phyloP scores from a whole-genome alignment of 2,113 vertebrate genomes.

The Boulengeromyrus knoepffleri region DNA sequence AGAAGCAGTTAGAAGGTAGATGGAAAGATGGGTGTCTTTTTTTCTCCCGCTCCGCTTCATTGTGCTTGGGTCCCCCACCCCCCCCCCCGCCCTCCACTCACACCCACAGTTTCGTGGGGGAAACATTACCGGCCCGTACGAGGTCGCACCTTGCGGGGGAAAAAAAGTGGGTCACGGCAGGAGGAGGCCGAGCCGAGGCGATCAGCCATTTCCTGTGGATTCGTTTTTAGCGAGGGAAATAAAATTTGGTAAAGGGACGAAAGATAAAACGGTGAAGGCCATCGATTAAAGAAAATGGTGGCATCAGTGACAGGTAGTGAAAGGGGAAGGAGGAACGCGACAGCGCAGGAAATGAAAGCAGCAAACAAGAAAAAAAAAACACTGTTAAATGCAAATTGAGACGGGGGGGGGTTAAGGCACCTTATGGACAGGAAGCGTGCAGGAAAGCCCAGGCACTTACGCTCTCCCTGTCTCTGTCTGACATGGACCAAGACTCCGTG shows the following conservation, averaged over 20 bases:
- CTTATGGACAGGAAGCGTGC: conserved; percentile 29
- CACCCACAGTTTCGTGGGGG: background rate
- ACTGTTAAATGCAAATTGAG: conserved; percentile 2
- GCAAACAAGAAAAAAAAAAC: conserved; percentile 7
- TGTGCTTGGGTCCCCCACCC: background rate
- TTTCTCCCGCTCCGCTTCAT: background rate
- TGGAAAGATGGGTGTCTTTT: background rate
- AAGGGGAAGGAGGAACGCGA: background rate
- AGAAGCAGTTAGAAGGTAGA: background rate
- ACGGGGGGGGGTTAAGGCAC: background rate
- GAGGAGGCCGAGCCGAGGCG: background rate
- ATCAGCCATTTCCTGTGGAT: background rate
- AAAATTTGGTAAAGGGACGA: background rate
- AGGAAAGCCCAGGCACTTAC: conserved; percentile 71
- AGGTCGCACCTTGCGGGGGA: background rate
- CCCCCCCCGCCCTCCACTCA: background rate
- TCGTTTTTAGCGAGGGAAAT: background rate
- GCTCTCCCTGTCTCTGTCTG: conserved; percentile 91
- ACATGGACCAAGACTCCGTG: conserved; percentile 76
- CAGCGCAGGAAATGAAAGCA: conserved; percentile 17
- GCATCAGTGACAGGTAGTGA: background rate
- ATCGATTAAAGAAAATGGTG: background rate
- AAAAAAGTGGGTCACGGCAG: background rate
- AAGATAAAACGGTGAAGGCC: background rate
- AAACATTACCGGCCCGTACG: background rate